A percentile compares a stretch with the other conserved stretches of the same genome.
Conservation (phyloP, 2,113 vertebrate species). For the Antennarius striatus region DNA sequence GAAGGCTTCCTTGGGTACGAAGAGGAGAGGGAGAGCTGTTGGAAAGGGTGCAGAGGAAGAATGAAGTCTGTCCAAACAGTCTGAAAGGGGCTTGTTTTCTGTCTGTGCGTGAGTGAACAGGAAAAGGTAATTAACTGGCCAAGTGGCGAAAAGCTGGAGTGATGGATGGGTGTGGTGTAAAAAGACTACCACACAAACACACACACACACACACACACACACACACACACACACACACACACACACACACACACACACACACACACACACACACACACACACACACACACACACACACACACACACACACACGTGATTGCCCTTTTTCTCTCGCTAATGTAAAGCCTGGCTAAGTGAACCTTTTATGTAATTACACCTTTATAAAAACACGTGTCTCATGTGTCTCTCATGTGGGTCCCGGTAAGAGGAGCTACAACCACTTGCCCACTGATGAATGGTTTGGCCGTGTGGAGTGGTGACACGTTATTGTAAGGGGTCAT, state of each 20-base stretch:
- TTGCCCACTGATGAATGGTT: slow-evolving; percentile 25
- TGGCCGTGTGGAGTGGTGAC: slow-evolving; percentile 34
- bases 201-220: slow-evolving; percentile 7
- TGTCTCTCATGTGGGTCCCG: not conserved
- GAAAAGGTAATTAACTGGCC: slow-evolving; percentile 78
- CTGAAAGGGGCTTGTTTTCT: slow-evolving; percentile 76
- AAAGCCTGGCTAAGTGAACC: slow-evolving; percentile 22
- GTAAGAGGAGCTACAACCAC: slow-evolving; percentile 27
- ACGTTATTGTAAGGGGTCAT: slow-evolving; percentile 38
- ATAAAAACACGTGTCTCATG: slow-evolving; percentile 5
- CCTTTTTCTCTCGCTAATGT: slow-evolving; percentile 18
- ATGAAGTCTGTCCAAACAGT: slow-evolving; percentile 76
- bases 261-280: slow-evolving; percentile 12
- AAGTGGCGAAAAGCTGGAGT: slow-evolving; percentile 68
- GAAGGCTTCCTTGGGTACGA: slow-evolving; percentile 29
- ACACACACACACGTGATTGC: slow-evolving; percentile 1
- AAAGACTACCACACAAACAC: slow-evolving; percentile 47
- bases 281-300: slow-evolving; percentile 17
- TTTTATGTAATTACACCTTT: slow-evolving; percentile 39
- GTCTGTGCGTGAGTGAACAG: slow-evolving; percentile 72
- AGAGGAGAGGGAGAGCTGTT: slow-evolving; percentile 12
- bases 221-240: not conserved
- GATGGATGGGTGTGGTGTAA: slow-evolving; percentile 73
- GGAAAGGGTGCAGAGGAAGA: slow-evolving; percentile 8
- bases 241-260: no score